phyloP scores from a whole-genome alignment of 2,888 invertebrate species.

The Dasysyrphus tricinctus region DNA sequence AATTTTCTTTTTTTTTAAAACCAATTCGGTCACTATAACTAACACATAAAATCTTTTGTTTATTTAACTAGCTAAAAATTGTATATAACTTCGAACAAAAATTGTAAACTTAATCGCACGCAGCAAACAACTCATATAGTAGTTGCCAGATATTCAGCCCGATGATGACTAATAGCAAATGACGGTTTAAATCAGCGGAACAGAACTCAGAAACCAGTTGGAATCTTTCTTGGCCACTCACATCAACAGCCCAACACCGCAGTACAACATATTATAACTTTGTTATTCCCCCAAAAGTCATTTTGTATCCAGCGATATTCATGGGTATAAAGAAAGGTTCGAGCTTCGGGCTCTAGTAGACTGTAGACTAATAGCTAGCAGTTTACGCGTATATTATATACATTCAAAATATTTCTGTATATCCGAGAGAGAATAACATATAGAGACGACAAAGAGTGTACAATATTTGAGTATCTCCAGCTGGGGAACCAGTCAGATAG shows the following conservation, averaged over 20 bases:
- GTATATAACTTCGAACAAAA: not conserved
- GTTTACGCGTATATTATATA: not conserved
- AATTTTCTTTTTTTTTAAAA: not conserved
- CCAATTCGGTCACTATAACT: slow-evolving; percentile 1
- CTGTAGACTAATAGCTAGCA: not conserved
- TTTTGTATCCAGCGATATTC: slow-evolving; percentile 28
- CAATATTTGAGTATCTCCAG: not conserved
- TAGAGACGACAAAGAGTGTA: not conserved
- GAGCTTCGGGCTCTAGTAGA: not conserved
- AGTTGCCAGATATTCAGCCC: slow-evolving; percentile 46
- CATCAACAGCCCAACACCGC: slow-evolving; percentile 3
- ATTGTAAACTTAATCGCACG: slow-evolving; percentile 36
- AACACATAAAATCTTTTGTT: slow-evolving; percentile 11
- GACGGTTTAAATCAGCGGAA: slow-evolving; percentile 50
- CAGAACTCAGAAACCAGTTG: slow-evolving; percentile 69
- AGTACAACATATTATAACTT: not conserved
- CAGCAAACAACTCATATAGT: slow-evolving; percentile 35
- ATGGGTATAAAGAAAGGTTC: not conserved
- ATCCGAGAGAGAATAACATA: not conserved
- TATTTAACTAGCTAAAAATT: slow-evolving; percentile 31
- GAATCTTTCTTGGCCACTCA: slow-evolving; percentile 42
- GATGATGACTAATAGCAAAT: slow-evolving; percentile 62
- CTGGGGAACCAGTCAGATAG: not conserved
- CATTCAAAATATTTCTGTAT: not conserved
- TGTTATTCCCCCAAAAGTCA: slow-evolving; percentile 37